Evolutionary conservation across 2,888 invertebrate species (phyloP).

Genomic region (Acronicta aceris): DNA sequence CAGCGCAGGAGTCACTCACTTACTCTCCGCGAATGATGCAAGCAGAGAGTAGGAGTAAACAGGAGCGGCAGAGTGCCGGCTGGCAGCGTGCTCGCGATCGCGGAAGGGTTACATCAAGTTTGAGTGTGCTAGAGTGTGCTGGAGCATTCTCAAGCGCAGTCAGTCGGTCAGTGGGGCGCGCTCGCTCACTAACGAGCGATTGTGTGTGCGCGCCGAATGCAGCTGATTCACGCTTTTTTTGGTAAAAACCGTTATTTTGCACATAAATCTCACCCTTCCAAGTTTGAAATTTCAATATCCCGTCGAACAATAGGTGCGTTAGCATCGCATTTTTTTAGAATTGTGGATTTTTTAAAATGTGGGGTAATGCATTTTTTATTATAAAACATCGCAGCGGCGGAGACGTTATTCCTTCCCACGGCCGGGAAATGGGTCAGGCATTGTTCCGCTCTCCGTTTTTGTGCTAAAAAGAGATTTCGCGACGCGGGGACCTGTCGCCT

Average conservation of each 20-base stretch:
- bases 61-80: too few relatives aligned
- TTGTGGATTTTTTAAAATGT: conserved; percentile 81
- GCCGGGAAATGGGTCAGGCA: conserved; percentile 88
- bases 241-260: conserved; percentile 86
- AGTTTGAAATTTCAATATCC: conserved; percentile 82
- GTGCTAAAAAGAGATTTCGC: conserved; percentile 85
- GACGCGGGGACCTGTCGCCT: conserved; percentile 77
- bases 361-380: conserved; percentile 89
- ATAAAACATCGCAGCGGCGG: conserved; percentile 74
- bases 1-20: too few relatives aligned
- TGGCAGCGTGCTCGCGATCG: background rate
- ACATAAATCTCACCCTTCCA: conserved; percentile 88
- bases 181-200: conserved; percentile 57
- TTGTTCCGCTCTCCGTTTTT: conserved; percentile 85
- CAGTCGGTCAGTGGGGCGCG: conserved; percentile 34
- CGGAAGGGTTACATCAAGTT: background rate
- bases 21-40: too few relatives aligned
- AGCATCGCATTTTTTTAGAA: conserved; percentile 79
- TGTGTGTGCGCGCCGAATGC: conserved; percentile 62
- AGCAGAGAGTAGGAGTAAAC: too few relatives aligned
- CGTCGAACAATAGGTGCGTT: conserved; percentile 77
- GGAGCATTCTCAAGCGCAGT: conserved; percentile 7
- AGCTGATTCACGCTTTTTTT: conserved; percentile 83
- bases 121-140: background rate
- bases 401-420: conserved; percentile 89